Evolutionary conservation across 2,797 vertebrate genomes (phyloP).

Genomic region (Tinamus major): DNA sequence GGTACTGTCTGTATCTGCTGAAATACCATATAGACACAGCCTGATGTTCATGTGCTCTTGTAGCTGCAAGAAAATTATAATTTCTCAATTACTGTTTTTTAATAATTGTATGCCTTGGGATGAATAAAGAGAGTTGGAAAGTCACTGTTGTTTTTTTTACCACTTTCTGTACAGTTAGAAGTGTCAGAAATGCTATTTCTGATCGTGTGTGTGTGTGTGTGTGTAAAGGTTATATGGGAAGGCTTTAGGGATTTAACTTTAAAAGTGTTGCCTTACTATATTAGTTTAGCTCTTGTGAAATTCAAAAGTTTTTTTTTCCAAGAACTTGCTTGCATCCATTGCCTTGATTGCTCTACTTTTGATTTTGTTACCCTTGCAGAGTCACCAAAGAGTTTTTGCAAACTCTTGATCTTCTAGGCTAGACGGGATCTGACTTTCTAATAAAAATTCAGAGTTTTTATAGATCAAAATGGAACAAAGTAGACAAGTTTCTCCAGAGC

Average conservation of each 20-base stretch:
- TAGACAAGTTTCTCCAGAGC: conserved; percentile 10
- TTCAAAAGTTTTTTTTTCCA: neutral
- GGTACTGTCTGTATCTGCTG: neutral
- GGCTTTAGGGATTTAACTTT: neutral
- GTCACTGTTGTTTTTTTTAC: neutral
- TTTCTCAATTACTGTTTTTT: neutral
- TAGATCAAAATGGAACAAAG: conserved; percentile 15
- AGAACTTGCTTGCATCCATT: neutral
- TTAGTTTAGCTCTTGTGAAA: neutral
- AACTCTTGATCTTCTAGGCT: conserved; percentile 2
- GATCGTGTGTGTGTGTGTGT: neutral
- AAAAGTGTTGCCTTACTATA: neutral
- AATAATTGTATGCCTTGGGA: neutral
- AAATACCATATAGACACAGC: neutral
- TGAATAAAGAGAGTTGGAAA: neutral
- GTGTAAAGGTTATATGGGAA: neutral
- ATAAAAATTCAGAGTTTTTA: conserved; percentile 19
- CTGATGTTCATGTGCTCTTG: neutral
- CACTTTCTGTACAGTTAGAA: neutral
- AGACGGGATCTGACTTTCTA: conserved; percentile 16
- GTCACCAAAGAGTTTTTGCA: neutral
- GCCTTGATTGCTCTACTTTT: neutral
- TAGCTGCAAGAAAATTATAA: neutral
- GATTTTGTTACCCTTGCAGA: neutral
- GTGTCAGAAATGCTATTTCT: neutral